phyloP scores from a whole-genome alignment of 2,113 vertebrate genomes.

The Anhinga anhinga region DNA sequence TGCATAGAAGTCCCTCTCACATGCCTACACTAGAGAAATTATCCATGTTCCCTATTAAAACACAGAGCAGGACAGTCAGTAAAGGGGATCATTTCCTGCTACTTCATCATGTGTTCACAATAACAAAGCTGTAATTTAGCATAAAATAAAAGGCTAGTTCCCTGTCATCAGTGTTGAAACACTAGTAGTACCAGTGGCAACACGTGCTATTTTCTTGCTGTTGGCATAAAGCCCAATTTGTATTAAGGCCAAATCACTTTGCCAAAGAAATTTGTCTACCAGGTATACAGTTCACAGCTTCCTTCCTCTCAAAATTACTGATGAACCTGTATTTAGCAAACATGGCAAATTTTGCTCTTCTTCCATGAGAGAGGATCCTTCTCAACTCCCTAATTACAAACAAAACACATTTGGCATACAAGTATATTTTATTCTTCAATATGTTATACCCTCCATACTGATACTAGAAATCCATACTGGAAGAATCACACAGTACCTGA shows the following conservation, averaged over 20 bases:
- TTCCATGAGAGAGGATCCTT: background rate
- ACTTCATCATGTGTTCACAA: background rate
- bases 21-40: background rate
- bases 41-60: background rate
- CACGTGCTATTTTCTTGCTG: background rate
- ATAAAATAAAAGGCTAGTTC: background rate
- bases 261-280: background rate
- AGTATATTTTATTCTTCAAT: accelerated
- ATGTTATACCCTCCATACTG: background rate
- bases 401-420: background rate
- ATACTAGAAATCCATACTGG: background rate
- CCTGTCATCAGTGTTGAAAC: background rate
- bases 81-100: background rate
- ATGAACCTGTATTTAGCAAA: background rate
- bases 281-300: background rate
- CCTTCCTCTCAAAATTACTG: background rate
- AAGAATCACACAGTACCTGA: background rate
- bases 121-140: background rate
- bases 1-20: background rate
- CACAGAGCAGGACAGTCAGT: background rate
- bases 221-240: background rate
- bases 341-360: background rate
- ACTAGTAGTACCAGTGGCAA: background rate
- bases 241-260: background rate
- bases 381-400: background rate